Evolutionary conservation across 2,113 vertebrate species (phyloP), one percentile per base, ranked within the genome.

Genomic region (Paralichthys olivaceus): DNA sequence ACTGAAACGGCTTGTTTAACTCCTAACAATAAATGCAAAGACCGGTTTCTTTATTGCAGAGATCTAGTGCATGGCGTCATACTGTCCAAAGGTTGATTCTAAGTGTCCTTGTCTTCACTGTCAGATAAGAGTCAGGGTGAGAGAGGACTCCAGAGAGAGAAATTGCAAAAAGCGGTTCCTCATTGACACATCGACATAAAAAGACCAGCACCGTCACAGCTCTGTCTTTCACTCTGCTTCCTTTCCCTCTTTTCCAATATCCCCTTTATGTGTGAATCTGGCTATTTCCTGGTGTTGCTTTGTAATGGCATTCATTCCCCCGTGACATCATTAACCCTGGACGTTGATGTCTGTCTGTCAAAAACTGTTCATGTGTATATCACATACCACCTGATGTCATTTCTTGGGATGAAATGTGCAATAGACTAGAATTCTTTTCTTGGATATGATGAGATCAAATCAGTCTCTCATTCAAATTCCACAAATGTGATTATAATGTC

Each of bases 191-290:
- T 8, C 57, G 5, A 77, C 43, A 72, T 79, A 57, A 58, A 80
- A 87, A 90, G 87, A 87, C 87, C 87, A 91, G 89, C 91, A 92
- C 87, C 81, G 26, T 51, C 60, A 72, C 68, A 65, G 19, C 62
- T 89, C 75, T 57, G 5, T 81, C 53, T 65, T 34, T 85, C 57
- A 25, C 51, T 75, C 57, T 65, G 5, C 77, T 53, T 84, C 55
- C 49, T 83, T 40, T 70, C 73, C 68, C 57, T 74, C 49, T 75
- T 54, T 76, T 72, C 72, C 43, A 7, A 9, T 32, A 69, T 84
- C 32, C 64, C 58, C 69, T 77, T 71, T 12, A 37, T 23, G 40
- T 87, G 72, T 82, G 67, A 28, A 68, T 72, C 40, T 85, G 86
- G 85, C 83, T 87, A 45, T 74, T 79, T 76, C 69, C 69, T 77